These are phyloP conservation scores for Centropus unirufus DNA, from an alignment of 2,113 vertebrate genomes.

Conservation along the genomic window DNA sequence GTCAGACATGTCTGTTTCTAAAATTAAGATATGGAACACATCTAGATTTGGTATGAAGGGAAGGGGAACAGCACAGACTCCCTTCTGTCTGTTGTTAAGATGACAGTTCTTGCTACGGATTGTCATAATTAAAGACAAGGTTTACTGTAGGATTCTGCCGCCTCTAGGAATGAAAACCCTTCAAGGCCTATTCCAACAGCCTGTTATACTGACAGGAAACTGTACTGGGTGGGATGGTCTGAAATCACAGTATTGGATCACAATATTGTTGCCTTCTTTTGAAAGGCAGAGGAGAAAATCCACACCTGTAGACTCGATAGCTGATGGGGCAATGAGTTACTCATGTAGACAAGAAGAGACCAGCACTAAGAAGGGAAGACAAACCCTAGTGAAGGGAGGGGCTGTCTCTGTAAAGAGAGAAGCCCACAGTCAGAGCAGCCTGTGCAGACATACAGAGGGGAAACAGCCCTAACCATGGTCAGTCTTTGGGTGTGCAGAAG, in stretches of 20 bases:
- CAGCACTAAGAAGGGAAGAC: not conserved
- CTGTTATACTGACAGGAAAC: not conserved
- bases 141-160: not conserved
- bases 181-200: not conserved
- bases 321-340: not conserved
- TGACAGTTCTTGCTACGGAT: not conserved
- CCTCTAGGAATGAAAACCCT: not conserved
- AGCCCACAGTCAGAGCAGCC: not conserved
- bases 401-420: not conserved
- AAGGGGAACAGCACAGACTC: not conserved
- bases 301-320: accelerated
- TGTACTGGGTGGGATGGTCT: not conserved
- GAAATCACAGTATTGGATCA: not conserved
- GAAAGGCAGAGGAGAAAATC: not conserved
- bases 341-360: not conserved
- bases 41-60: not conserved
- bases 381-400: not conserved
- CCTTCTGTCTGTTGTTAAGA: not conserved
- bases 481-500: not conserved
- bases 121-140: not conserved
- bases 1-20: not conserved
- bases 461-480: accelerated
- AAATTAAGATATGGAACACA: not conserved
- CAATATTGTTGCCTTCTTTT: not conserved
- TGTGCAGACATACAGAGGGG: not conserved